A percentile compares a stretch with the other conserved stretches of the same genome.
These are phyloP conservation scores for Rhinoraja longicauda DNA, from an alignment of 2,797 vertebrate genomes.

Conservation along the genomic window DNA sequence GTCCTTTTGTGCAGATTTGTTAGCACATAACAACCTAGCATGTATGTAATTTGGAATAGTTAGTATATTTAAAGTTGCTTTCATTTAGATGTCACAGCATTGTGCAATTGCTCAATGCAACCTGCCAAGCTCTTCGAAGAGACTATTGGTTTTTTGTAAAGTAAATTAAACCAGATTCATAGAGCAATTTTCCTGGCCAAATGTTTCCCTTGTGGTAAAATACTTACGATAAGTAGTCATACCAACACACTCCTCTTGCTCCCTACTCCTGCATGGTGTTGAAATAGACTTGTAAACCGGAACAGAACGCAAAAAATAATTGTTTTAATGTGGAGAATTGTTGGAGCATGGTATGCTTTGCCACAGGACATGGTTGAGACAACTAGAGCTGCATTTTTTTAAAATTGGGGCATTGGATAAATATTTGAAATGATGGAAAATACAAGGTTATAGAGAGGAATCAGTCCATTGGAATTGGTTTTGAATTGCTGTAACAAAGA, in stretches of 20 bases:
- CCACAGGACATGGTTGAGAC: neutral
- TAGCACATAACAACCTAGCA: neutral
- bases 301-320: neutral
- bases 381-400: neutral
- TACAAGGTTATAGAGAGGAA: neutral
- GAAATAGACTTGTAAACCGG: neutral
- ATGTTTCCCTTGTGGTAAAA: neutral
- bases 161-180: slow-evolving; percentile 11
- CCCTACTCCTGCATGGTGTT: neutral
- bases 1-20: slow-evolving; percentile 14
- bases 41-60: slow-evolving; percentile 26
- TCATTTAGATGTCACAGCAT: neutral
- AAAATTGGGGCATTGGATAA: neutral
- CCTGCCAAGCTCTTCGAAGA: neutral
- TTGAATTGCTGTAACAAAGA: neutral
- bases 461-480: neutral
- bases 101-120: neutral
- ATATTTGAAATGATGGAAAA: neutral
- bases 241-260: neutral
- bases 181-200: neutral
- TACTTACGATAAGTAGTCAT: neutral
- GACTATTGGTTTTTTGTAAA: neutral
- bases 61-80: neutral
- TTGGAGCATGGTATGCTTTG: neutral
- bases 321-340: neutral